A percentile compares a stretch with the other conserved stretches of the same genome.
phyloP scores from a whole-genome alignment of 2,113 vertebrate species.

The Theropithecus gelada region DNA sequence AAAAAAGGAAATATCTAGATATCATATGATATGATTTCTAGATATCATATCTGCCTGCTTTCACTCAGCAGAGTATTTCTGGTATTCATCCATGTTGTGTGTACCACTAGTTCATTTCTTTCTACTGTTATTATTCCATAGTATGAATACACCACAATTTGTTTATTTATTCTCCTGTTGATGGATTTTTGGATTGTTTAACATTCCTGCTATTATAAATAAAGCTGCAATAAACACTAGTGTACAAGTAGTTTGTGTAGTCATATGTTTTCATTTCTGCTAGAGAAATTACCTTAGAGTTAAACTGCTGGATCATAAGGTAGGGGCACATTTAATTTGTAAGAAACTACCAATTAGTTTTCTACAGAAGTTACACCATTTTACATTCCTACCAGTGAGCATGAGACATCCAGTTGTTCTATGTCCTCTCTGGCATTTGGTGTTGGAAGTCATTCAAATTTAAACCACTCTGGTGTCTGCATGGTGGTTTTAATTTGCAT shows the following conservation, averaged over 20 bases:
- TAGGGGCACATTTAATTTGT: background rate
- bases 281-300: background rate
- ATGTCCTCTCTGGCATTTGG: background rate
- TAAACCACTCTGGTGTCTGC: background rate
- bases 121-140: background rate
- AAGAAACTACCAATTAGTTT: background rate
- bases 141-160: background rate
- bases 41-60: background rate
- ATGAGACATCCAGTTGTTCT: accelerated
- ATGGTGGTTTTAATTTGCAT: background rate
- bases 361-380: background rate
- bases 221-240: background rate
- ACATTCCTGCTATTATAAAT: background rate
- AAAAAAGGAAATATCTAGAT: background rate
- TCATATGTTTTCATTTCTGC: background rate
- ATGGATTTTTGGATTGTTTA: background rate
- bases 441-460: background rate
- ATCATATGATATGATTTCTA: background rate
- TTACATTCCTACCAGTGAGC: too few species aligned
- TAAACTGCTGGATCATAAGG: background rate
- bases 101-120: background rate
- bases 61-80: background rate
- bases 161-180: background rate
- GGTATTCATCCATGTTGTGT: background rate
- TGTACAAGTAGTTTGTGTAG: background rate